These are phyloP conservation scores for Halcyon smyrnensis DNA, from an alignment of 2,797 vertebrate genomes.

Conservation along the genomic window DNA sequence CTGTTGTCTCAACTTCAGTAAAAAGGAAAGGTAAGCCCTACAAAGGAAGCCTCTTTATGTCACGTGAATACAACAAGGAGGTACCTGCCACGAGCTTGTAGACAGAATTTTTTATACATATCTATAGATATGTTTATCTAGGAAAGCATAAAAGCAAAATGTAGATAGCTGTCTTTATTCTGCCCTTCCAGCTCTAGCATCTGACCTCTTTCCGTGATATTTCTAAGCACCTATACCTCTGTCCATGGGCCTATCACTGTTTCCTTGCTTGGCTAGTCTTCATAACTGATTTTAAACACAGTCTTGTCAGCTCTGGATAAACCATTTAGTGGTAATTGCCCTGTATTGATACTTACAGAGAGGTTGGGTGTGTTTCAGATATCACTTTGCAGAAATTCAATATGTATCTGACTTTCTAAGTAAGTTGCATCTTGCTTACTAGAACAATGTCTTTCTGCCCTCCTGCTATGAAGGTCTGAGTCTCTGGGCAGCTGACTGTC, in stretches of 20 bases:
- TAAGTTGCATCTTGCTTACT: background rate
- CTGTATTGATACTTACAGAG: background rate
- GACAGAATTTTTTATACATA: background rate
- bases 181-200: background rate
- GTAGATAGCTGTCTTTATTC: background rate
- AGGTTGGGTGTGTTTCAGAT: background rate
- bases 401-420: background rate
- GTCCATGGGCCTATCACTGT: background rate
- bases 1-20: background rate
- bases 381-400: background rate
- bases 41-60: background rate
- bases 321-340: background rate
- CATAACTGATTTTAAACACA: background rate
- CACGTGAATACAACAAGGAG: fast-evolving
- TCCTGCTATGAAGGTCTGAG: background rate
- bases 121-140: background rate
- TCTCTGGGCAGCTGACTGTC: background rate
- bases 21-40: background rate
- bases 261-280: background rate
- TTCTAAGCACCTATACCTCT: background rate
- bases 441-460: background rate
- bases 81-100: background rate
- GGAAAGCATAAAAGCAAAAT: background rate
- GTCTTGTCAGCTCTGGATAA: background rate
- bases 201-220: background rate